These are phyloP conservation scores for Chrysocyon brachyurus DNA, from an alignment of 2,797 vertebrate species.

Conservation along the genomic window DNA sequence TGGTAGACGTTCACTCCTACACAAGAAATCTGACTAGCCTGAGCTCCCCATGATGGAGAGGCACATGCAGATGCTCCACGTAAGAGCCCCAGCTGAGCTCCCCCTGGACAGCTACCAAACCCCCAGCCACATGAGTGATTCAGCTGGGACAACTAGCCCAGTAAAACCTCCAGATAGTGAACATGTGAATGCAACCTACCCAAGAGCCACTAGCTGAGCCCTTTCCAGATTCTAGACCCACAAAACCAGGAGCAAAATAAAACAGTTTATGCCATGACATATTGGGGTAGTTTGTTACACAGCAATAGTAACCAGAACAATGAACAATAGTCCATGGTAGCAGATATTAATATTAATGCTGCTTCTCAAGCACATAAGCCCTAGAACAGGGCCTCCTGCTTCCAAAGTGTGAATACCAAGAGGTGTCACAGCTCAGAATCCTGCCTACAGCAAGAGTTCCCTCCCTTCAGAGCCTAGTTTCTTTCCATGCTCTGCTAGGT, in stretches of 20 bases:
- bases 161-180: neutral
- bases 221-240: neutral
- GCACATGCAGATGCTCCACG: neutral
- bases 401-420: neutral
- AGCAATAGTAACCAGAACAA: neutral
- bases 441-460: neutral
- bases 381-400: neutral
- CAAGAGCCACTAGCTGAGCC: neutral
- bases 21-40: neutral
- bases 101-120: neutral
- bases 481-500: conserved; percentile 2
- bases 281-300: neutral
- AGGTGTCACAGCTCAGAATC: neutral
- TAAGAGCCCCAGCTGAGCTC: neutral
- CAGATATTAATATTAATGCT: neutral
- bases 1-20: neutral
- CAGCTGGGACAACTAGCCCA: neutral
- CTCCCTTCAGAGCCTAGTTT: neutral
- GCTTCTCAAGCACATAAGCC: neutral
- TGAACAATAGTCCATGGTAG: neutral
- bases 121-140: neutral
- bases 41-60: neutral
- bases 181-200: neutral
- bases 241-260: neutral
- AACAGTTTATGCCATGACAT: neutral